Percentiles rank a stretch among this genome's conserved stretches.
Evolutionary conservation across 2,797 vertebrate species (phyloP).

Genomic region (Anguilla obscura): DNA sequence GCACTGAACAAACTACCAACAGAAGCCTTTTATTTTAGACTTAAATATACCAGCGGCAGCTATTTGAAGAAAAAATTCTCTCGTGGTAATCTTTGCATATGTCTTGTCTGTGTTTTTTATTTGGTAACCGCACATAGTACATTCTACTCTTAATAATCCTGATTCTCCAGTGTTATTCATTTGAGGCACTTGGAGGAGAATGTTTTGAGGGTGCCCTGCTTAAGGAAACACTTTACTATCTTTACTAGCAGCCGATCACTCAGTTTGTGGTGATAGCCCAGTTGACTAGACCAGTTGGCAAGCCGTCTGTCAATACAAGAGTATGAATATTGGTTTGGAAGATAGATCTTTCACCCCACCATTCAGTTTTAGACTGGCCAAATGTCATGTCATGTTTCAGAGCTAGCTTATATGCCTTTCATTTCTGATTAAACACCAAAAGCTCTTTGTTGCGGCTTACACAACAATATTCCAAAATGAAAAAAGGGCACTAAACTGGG

Average conservation of each 20-base stretch:
- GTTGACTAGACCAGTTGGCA: background rate
- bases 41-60: background rate
- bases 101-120: background rate
- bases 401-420: background rate
- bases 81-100: background rate
- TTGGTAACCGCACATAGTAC: background rate
- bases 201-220: background rate
- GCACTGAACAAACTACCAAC: constrained; percentile 7
- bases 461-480: constrained; percentile 14
- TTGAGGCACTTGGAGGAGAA: background rate
- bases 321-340: background rate
- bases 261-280: background rate
- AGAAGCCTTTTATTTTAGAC: background rate
- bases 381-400: background rate
- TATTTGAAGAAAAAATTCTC: background rate
- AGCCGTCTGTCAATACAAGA: background rate
- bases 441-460: background rate
- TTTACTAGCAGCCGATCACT: background rate
- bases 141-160: background rate
- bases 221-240: background rate
- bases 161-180: background rate
- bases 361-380: background rate
- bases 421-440: background rate
- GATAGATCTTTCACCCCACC: background rate
- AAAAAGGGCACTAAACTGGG: background rate